phyloP scores from a whole-genome alignment of 2,888 invertebrate genomes.

The Papilio protenor region DNA sequence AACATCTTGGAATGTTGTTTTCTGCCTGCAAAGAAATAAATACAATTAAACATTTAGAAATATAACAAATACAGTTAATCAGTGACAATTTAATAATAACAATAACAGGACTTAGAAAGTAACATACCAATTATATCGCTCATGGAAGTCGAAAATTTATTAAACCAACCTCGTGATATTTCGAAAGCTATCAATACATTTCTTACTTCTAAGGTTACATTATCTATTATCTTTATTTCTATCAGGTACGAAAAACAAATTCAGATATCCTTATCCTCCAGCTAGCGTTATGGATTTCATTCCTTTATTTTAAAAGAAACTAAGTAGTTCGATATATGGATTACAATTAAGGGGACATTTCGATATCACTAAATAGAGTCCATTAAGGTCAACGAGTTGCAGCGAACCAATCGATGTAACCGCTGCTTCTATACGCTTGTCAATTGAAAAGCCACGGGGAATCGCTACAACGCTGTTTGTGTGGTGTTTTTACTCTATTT shows the following conservation, averaged over 20 bases:
- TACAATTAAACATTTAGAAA: neutral
- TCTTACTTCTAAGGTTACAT: no score
- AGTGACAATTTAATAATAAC: neutral
- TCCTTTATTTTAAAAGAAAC: neutral
- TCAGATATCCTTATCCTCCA: no score
- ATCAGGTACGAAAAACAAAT: no score
- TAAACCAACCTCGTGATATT: no score
- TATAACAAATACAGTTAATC: neutral
- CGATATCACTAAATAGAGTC: constrained; percentile 18
- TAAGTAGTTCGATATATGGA: no score
- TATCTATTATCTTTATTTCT: no score
- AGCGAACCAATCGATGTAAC: constrained; percentile 28
- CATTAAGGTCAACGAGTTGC: constrained; percentile 31
- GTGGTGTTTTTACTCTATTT: neutral
- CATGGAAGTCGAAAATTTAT: neutral
- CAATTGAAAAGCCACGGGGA: constrained; percentile 6
- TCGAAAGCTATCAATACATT: no score
- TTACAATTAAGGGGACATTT: constrained; percentile 18
- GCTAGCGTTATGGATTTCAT: neutral
- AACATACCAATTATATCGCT: neutral
- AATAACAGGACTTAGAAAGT: neutral
- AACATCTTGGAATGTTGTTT: constrained; percentile 69
- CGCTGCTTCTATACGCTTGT: neutral
- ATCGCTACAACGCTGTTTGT: neutral
- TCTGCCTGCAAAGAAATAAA: neutral